Conservation (phyloP, 2,797 vertebrate species). For the Garrulus glandarius region DNA sequence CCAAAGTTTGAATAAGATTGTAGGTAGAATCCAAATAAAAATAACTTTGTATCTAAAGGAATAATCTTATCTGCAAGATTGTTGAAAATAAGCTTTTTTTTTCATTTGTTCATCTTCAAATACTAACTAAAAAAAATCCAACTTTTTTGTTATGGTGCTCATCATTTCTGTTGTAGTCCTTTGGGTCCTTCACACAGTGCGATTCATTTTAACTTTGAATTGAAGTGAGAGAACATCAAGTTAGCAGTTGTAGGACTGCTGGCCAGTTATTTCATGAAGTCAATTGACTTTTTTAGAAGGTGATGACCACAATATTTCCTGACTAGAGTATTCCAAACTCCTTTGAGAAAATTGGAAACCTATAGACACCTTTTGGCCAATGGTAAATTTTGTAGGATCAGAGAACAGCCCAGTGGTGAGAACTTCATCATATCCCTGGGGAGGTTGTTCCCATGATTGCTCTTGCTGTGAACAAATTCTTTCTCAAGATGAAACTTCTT, state of each 20-base stretch:
- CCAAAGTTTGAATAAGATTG: neutral
- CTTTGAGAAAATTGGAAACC: neutral
- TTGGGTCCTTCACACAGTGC: neutral
- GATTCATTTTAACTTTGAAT: neutral
- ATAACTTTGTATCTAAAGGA: neutral
- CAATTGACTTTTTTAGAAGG: neutral
- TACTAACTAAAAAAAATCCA: rapidly evolving
- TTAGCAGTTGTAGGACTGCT: neutral
- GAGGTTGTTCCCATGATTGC: neutral
- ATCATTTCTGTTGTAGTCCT: neutral
- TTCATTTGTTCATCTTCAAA: neutral
- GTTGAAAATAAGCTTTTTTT: neutral
- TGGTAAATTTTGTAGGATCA: neutral
- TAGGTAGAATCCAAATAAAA: neutral
- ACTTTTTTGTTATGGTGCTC: neutral
- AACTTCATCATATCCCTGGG: neutral
- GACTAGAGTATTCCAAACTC: neutral
- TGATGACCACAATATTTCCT: neutral
- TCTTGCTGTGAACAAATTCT: neutral
- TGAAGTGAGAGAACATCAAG: neutral
- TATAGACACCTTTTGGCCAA: neutral
- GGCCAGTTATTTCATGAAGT: neutral
- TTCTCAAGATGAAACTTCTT: neutral
- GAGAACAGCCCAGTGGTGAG: neutral
- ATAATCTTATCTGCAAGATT: neutral